These are phyloP conservation scores for Semicossyphus pulcher DNA, from an alignment of 2,113 vertebrate genomes.

Conservation along the genomic window DNA sequence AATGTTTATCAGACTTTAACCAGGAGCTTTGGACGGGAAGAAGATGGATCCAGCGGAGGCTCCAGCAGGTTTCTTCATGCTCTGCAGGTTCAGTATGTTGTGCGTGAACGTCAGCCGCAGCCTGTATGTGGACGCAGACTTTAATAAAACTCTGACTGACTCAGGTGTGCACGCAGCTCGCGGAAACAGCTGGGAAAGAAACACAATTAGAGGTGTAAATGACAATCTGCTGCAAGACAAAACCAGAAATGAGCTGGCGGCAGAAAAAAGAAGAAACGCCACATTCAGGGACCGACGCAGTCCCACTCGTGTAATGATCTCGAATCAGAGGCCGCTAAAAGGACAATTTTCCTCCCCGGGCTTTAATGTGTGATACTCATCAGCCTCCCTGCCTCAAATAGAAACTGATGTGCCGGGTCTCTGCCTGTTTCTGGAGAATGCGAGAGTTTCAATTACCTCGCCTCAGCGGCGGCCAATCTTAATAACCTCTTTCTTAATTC, in stretches of 20 bases:
- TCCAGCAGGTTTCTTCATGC: too few relatives aligned
- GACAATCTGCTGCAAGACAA: slow-evolving; percentile 50
- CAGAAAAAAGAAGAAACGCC: neutral
- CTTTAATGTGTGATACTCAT: slow-evolving; percentile 62
- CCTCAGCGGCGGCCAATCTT: slow-evolving; percentile 54
- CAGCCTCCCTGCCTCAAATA: slow-evolving; percentile 51
- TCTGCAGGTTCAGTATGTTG: too few relatives aligned
- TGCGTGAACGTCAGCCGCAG: too few relatives aligned
- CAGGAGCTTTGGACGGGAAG: too few relatives aligned
- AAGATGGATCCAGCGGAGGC: too few relatives aligned
- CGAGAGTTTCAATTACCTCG: slow-evolving; percentile 63
- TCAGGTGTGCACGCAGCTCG: neutral
- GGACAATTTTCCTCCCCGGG: slow-evolving; percentile 31
- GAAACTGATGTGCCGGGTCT: slow-evolving; percentile 39
- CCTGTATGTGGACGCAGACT: too few relatives aligned
- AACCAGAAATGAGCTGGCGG: slow-evolving; percentile 36
- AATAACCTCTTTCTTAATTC: slow-evolving; percentile 59
- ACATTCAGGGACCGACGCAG: neutral
- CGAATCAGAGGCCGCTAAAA: slow-evolving; percentile 51
- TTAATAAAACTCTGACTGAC: too few relatives aligned
- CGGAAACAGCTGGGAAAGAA: neutral
- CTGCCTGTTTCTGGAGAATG: slow-evolving; percentile 42
- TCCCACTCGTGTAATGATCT: slow-evolving; percentile 51
- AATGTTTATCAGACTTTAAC: too few relatives aligned
- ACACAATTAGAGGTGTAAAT: slow-evolving; percentile 16